A percentile compares a stretch with the other conserved stretches of the same genome.
phyloP scores from a whole-genome alignment of 1,140 invertebrate species.

The Drosophila tropicalis region DNA sequence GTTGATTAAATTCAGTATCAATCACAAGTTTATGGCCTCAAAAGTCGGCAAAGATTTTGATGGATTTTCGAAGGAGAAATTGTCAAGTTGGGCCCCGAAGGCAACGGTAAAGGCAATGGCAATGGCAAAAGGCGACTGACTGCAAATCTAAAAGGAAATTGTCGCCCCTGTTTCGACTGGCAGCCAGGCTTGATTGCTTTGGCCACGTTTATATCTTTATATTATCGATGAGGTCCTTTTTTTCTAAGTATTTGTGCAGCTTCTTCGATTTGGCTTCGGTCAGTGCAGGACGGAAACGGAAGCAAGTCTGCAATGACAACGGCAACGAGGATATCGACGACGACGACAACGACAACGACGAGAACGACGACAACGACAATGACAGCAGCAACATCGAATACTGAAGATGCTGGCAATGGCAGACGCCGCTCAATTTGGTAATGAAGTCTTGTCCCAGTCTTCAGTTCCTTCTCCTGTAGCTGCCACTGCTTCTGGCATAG shows the following conservation, averaged over 20 bases:
- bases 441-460: constrained; percentile 65
- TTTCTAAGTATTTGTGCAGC: constrained; percentile 65
- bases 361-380: constrained; percentile 37
- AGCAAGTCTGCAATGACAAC: constrained; percentile 50
- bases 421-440: constrained; percentile 78
- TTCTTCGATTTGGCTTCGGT: constrained; percentile 56
- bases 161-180: constrained; percentile 38
- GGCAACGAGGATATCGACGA: constrained; percentile 40
- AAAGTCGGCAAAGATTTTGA: constrained; percentile 75
- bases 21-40: constrained; percentile 80
- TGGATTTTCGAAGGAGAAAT: constrained; percentile 66
- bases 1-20: constrained; percentile 80
- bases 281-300: constrained; percentile 75
- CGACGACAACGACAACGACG: constrained; percentile 41
- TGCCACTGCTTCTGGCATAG: constrained; percentile 33
- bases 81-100: constrained; percentile 39
- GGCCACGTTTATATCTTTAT: constrained; percentile 76
- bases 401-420: constrained; percentile 32
- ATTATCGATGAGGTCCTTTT: constrained; percentile 30
- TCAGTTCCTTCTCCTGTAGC: constrained; percentile 17
- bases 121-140: constrained; percentile 17
- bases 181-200: constrained; percentile 69
- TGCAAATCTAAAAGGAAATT: constrained; percentile 66
- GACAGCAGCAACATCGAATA: constrained; percentile 47
- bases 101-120: not conserved